phyloP scores from a whole-genome alignment of 2,888 invertebrate genomes.

The Agriopis marginaria region DNA sequence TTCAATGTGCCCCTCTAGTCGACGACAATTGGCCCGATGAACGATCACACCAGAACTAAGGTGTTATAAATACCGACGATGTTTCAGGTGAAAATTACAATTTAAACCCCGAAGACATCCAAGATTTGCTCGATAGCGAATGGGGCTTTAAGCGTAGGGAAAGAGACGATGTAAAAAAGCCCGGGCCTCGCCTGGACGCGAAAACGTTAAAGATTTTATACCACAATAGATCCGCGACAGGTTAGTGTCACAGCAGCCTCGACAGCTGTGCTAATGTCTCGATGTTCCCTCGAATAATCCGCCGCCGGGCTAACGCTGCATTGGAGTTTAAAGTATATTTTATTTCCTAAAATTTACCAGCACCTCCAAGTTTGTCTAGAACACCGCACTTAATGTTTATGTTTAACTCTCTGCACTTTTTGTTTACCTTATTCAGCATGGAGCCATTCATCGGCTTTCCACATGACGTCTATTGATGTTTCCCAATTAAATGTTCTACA shows the following conservation, averaged over 20 bases:
- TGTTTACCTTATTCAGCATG: constrained; percentile 70
- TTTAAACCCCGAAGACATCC: constrained; percentile 83
- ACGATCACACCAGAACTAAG: constrained; percentile 60
- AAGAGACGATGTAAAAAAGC: constrained; percentile 97
- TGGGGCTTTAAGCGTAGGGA: constrained; percentile 95
- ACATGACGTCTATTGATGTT: constrained; percentile 57
- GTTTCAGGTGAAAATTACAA: constrained; percentile 85
- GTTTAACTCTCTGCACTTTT: constrained; percentile 75
- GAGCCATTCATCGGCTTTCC: constrained; percentile 57
- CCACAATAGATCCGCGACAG: constrained; percentile 84
- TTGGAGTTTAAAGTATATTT: constrained; percentile 55
- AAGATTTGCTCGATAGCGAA: constrained; percentile 88
- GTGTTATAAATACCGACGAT: constrained; percentile 76
- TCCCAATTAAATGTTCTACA: constrained; percentile 36
- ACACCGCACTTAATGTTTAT: constrained; percentile 80
- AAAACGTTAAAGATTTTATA: constrained; percentile 86
- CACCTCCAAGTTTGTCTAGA: constrained; percentile 76
- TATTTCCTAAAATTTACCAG: constrained; percentile 63
- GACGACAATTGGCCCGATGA: constrained; percentile 54
- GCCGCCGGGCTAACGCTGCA: constrained; percentile 58
- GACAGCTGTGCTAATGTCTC: constrained; percentile 69
- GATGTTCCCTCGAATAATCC: constrained; percentile 68
- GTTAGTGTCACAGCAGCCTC: constrained; percentile 83
- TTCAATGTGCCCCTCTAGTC: constrained; percentile 58
- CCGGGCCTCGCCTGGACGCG: constrained; percentile 93